phyloP scores from a whole-genome alignment of 2,113 vertebrate species.

The Pungitius pungitius region DNA sequence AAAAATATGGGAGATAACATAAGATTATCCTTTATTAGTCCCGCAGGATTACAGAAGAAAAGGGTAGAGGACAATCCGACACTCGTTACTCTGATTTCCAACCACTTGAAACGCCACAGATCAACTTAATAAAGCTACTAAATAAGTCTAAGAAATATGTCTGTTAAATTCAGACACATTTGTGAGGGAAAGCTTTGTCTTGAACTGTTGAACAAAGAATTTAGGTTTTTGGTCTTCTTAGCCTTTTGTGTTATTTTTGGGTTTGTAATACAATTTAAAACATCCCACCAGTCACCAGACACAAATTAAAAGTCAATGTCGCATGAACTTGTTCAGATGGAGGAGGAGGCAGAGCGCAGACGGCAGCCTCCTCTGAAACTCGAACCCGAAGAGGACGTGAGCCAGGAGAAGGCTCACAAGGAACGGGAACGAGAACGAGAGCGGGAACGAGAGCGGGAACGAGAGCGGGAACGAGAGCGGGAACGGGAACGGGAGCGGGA shows the following conservation, averaged over 20 bases:
- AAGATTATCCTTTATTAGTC: no score
- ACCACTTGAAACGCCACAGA: neutral
- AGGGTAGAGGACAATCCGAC: neutral
- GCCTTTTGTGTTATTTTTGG: neutral
- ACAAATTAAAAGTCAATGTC: neutral
- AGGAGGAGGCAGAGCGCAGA: slow-evolving; percentile 94
- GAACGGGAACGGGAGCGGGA: slow-evolving; percentile 82
- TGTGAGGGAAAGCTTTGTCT: neutral
- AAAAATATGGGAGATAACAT: no score
- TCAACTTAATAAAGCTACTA: neutral
- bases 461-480: slow-evolving; percentile 69
- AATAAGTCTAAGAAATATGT: no score
- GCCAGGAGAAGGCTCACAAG: slow-evolving; percentile 77
- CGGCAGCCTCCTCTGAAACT: slow-evolving; percentile 93
- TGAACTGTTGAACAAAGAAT: neutral
- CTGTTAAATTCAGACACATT: neutral
- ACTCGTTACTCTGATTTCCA: neutral
- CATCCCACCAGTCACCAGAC: neutral
- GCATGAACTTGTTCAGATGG: slow-evolving; percentile 83
- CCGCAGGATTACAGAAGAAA: no score
- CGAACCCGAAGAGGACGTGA: slow-evolving; percentile 88
- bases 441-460: slow-evolving; percentile 58
- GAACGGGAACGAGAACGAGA: slow-evolving; percentile 76
- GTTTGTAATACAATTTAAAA: neutral
- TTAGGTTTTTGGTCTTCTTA: neutral